A percentile compares a stretch with the other conserved stretches of the same genome.
These are phyloP conservation scores for Gallinago jamesoni DNA, from an alignment of 2,113 vertebrate genomes.

Conservation along the genomic window DNA sequence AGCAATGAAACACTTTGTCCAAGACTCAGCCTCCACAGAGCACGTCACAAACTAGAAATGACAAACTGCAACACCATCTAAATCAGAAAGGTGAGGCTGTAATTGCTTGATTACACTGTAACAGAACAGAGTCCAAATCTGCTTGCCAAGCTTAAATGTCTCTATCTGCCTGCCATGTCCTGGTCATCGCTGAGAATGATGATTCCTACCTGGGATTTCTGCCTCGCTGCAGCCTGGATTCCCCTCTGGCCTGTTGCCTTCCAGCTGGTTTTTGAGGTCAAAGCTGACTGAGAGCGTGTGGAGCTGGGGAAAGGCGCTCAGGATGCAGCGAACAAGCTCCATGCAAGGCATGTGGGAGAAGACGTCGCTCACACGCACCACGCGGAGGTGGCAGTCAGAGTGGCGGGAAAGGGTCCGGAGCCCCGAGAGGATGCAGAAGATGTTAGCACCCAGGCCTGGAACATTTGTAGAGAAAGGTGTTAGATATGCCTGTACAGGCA, in stretches of 20 bases:
- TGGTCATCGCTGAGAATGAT: background rate
- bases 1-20: background rate
- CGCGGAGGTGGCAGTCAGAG: constrained; percentile 62
- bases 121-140: background rate
- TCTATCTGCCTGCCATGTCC: background rate
- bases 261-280: constrained; percentile 74
- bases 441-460: constrained; percentile 76
- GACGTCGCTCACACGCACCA: constrained; percentile 75
- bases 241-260: constrained; percentile 51
- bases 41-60: background rate
- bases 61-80: background rate
- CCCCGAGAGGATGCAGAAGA: constrained; percentile 75
- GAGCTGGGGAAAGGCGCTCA: constrained; percentile 73
- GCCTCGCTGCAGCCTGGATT: constrained; percentile 42
- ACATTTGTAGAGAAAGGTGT: constrained; percentile 1
- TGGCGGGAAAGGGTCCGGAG: constrained; percentile 71
- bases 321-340: constrained; percentile 71
- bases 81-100: background rate
- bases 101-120: background rate
- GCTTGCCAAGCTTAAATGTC: background rate
- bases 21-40: background rate
- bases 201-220: constrained; percentile 76
- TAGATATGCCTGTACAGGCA: background rate
- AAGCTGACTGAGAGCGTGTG: constrained; percentile 73
- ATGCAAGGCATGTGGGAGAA: constrained; percentile 76